phyloP scores from a whole-genome alignment of 2,113 vertebrate genomes.

The Hippoglossus stenolepis region DNA sequence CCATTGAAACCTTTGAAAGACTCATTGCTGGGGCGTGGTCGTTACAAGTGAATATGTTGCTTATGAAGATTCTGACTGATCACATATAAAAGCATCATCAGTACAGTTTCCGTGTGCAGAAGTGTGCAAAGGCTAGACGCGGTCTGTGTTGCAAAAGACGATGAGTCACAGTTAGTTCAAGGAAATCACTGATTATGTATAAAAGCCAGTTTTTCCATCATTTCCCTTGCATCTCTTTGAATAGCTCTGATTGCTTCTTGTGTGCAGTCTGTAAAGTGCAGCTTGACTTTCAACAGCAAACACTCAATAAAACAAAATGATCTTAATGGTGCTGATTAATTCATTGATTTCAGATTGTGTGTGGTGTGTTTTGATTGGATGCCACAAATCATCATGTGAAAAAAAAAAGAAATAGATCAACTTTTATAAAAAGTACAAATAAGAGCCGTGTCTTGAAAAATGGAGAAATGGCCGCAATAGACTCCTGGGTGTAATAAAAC shows the following conservation, averaged over 20 bases:
- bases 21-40: too few relatives aligned
- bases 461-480: slow-evolving; percentile 33
- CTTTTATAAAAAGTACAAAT: not conserved
- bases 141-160: slow-evolving; percentile 16
- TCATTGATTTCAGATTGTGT: slow-evolving; percentile 63
- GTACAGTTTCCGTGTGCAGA: slow-evolving; percentile 27
- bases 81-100: slow-evolving; percentile 36
- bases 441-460: slow-evolving; percentile 35
- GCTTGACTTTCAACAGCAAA: slow-evolving; percentile 55
- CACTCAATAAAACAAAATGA: slow-evolving; percentile 63
- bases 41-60: not conserved
- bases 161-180: slow-evolving; percentile 36
- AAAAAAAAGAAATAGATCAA: not conserved
- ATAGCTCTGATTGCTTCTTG: slow-evolving; percentile 69
- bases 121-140: slow-evolving; percentile 41
- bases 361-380: slow-evolving; percentile 62
- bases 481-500: slow-evolving; percentile 57
- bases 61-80: slow-evolving; percentile 27
- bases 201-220: slow-evolving; percentile 43
- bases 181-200: slow-evolving; percentile 57
- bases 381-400: slow-evolving; percentile 38
- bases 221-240: slow-evolving; percentile 50
- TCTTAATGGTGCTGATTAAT: slow-evolving; percentile 71
- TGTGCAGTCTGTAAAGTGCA: slow-evolving; percentile 44
- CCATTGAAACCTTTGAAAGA: too few relatives aligned